Evolutionary conservation across 2,113 vertebrate species (phyloP).

Genomic region (Ctenodactylus gundi): DNA sequence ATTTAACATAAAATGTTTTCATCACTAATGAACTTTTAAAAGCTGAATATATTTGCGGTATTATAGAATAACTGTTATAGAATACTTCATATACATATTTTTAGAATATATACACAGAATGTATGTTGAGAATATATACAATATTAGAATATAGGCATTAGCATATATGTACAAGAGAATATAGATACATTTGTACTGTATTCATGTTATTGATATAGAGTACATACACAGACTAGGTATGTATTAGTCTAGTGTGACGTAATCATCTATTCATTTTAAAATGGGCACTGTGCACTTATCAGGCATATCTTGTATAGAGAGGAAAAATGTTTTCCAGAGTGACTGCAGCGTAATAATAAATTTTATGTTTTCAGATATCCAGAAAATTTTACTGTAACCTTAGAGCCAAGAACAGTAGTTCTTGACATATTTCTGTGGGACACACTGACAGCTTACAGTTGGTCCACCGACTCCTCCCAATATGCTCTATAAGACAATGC

Average conservation of each 20-base stretch:
- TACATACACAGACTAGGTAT: too few species aligned
- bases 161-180: too few species aligned
- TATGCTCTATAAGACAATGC: not conserved
- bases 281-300: not conserved
- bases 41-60: not conserved
- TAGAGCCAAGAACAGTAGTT: not conserved
- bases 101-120: not conserved
- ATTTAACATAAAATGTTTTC: not conserved
- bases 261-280: not conserved
- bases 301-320: not conserved
- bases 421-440: not conserved
- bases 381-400: not conserved
- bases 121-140: too few species aligned
- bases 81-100: not conserved
- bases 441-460: not conserved
- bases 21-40: not conserved
- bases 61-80: not conserved
- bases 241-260: too few species aligned
- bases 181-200: too few species aligned
- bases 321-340: not conserved
- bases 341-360: not conserved
- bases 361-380: not conserved
- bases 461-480: not conserved
- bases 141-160: too few species aligned
- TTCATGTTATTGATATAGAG: too few species aligned